A percentile compares a stretch with the other conserved stretches of the same genome.
phyloP scores from a whole-genome alignment of 2,113 vertebrate genomes.

The Fregetta grallaria region DNA sequence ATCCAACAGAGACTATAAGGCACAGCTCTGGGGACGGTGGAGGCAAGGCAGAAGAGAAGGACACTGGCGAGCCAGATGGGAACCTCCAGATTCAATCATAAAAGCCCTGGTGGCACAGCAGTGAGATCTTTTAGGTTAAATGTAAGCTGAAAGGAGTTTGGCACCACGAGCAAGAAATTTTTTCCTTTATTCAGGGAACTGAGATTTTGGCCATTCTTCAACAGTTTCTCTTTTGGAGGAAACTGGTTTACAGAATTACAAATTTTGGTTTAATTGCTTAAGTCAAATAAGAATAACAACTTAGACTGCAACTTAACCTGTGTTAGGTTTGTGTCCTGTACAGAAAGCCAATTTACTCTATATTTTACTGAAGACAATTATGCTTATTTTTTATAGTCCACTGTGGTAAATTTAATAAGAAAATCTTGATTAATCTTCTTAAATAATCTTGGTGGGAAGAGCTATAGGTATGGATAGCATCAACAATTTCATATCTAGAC shows the following conservation, averaged over 20 bases:
- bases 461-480: not conserved
- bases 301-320: not conserved
- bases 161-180: not conserved
- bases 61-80: not conserved
- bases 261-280: not conserved
- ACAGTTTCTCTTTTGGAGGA: not conserved
- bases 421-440: not conserved
- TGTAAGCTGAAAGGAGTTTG: not conserved
- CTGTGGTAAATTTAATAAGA: not conserved
- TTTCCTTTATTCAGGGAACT: not conserved
- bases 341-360: not conserved
- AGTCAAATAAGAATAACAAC: not conserved
- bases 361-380: not conserved
- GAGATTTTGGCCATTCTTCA: not conserved
- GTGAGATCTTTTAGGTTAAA: not conserved
- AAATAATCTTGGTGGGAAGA: not conserved
- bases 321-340: not conserved
- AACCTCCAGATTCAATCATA: not conserved
- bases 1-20: not conserved
- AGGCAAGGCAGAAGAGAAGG: not conserved
- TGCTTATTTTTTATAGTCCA: not conserved
- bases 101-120: not conserved
- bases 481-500: not conserved
- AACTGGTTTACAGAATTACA: not conserved
- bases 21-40: not conserved